Conservation (phyloP, 2,888 invertebrate genomes). For the Drosophila yooni region DNA sequence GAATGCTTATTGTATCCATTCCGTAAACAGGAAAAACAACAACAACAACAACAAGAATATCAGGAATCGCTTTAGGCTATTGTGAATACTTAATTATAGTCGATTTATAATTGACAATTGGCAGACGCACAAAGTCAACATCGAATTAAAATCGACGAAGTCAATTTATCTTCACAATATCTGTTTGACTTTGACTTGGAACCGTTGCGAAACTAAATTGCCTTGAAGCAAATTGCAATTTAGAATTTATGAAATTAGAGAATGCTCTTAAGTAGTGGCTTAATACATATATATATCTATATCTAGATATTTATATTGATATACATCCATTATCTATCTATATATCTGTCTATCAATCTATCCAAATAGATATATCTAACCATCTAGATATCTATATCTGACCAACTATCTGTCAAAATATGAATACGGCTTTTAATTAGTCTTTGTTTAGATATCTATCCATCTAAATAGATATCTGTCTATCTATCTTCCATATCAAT, state of each 20-base stretch:
- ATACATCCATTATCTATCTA: neutral
- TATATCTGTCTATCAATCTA: neutral
- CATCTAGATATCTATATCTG: neutral
- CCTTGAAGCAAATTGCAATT: slow-evolving; percentile 5
- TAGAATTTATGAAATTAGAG: neutral
- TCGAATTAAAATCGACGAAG: neutral
- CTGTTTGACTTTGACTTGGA: slow-evolving; percentile 7
- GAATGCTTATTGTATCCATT: neutral
- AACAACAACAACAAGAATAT: neutral
- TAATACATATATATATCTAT: neutral
- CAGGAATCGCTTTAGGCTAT: neutral
- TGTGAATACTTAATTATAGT: slow-evolving; percentile 10
- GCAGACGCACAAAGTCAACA: neutral
- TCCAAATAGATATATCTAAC: neutral
- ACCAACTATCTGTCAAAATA: neutral
- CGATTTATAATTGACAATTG: slow-evolving; percentile 16
- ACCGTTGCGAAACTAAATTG: neutral
- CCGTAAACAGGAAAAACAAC: neutral
- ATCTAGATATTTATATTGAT: neutral
- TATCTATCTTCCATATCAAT: neutral
- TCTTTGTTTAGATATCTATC: neutral
- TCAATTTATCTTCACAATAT: neutral
- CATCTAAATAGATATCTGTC: neutral
- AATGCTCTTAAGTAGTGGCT: too few relatives aligned
- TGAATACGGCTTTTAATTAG: neutral